Percentiles rank a stretch among this genome's conserved stretches.
Conservation (phyloP, 2,797 vertebrate genomes). For the Orientallactaga sibirica region DNA sequence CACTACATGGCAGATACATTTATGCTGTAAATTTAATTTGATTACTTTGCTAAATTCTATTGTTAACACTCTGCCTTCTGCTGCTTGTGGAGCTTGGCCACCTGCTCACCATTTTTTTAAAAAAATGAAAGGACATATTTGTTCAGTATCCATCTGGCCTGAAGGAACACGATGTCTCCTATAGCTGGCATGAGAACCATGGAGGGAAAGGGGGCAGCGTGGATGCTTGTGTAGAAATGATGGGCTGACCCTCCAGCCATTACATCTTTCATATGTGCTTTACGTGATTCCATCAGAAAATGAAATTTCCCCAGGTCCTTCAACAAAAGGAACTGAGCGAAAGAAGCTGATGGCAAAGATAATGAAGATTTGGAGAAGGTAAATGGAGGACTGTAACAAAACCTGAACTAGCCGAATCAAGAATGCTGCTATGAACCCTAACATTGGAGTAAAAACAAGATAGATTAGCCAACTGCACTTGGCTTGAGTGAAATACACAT, state of each 20-base stretch:
- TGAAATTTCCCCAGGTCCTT: not conserved
- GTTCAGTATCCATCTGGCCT: not conserved
- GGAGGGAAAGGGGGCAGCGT: not conserved
- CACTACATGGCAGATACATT: not conserved
- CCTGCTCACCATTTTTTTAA: slow-evolving; percentile 39
- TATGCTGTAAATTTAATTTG: slow-evolving; percentile 32
- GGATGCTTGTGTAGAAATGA: not conserved
- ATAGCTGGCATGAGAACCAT: not conserved
- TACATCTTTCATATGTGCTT: not conserved
- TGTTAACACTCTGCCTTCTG: slow-evolving; percentile 61
- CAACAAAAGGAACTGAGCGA: not conserved
- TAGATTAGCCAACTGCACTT: too few species aligned
- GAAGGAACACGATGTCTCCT: not conserved
- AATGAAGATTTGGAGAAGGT: not conserved
- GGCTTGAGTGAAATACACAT: too few species aligned
- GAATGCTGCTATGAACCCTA: not conserved
- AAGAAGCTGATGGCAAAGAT: slow-evolving; percentile 11
- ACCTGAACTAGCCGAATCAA: not conserved
- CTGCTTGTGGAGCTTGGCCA: not conserved
- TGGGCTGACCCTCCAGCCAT: not conserved
- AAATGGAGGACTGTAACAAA: not conserved
- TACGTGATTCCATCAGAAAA: not conserved
- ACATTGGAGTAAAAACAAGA: not conserved
- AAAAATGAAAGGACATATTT: not conserved
- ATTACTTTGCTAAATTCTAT: slow-evolving; percentile 46